Conservation (phyloP, 2,888 invertebrate genomes). For the Caenorhabditis auriculariae region DNA sequence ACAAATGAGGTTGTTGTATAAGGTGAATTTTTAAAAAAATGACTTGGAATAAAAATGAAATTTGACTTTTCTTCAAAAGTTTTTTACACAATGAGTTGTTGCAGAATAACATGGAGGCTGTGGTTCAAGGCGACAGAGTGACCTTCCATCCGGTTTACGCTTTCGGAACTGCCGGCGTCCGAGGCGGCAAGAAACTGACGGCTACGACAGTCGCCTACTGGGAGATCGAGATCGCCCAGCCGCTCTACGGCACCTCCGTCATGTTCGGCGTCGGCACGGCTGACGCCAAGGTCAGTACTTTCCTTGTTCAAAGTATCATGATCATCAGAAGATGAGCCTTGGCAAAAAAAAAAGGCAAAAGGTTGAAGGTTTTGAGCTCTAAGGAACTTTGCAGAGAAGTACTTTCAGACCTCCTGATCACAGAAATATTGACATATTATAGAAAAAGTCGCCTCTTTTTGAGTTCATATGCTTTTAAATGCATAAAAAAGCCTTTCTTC, state of each 20-base stretch:
- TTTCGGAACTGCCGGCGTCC: slow-evolving; percentile 26
- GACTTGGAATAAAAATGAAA: not conserved
- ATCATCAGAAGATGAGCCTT: not conserved
- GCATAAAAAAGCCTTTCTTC: not conserved
- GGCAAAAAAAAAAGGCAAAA: not conserved
- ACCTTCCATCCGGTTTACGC: slow-evolving; percentile 39
- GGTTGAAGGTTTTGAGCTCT: too few relatives aligned
- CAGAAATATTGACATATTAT: too few relatives aligned
- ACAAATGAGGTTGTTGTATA: too few relatives aligned
- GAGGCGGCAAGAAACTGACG: slow-evolving; percentile 24
- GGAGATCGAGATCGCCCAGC: slow-evolving; percentile 32
- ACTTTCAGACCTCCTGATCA: too few relatives aligned
- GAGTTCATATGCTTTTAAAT: not conserved
- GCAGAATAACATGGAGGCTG: slow-evolving; percentile 1
- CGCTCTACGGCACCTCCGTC: slow-evolving; percentile 43
- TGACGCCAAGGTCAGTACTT: slow-evolving; percentile 8
- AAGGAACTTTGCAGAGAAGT: too few relatives aligned
- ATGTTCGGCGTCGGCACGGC: slow-evolving; percentile 46
- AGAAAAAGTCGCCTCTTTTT: not conserved
- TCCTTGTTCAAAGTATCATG: too few relatives aligned
- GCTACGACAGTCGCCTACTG: slow-evolving; percentile 37
- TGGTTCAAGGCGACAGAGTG: slow-evolving; percentile 5
- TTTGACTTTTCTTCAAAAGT: not conserved
- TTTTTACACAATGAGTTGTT: too few relatives aligned
- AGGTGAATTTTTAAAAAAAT: too few relatives aligned